Percentiles rank a stretch among this genome's conserved stretches.
These are phyloP conservation scores for Percopsis omiscomaycus DNA, from an alignment of 2,797 vertebrate genomes.

Conservation along the genomic window DNA sequence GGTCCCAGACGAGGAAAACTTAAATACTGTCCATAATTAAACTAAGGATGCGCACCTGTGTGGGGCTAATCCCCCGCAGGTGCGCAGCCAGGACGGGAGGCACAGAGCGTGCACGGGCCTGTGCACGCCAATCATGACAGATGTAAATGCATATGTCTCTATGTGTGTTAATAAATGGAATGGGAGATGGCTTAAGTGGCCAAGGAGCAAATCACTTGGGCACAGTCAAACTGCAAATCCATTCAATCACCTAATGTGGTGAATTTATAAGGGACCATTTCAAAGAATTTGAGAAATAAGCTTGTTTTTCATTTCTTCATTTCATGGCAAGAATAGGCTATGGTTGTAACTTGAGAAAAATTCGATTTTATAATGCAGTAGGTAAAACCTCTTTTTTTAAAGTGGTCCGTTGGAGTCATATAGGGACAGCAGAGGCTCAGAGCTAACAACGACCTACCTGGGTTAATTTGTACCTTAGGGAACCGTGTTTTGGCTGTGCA, in stretches of 20 bases:
- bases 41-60: no score
- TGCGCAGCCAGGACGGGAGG: no score
- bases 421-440: slow-evolving; percentile 48
- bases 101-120: no score
- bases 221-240: slow-evolving; percentile 47
- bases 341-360: no score
- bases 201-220: slow-evolving; percentile 59
- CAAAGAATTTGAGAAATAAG: slow-evolving; percentile 35
- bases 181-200: slow-evolving; percentile 30
- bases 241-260: slow-evolving; percentile 65
- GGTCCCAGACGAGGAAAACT: no score
- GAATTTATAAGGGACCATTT: slow-evolving; percentile 41
- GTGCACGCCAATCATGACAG: no score
- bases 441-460: slow-evolving; percentile 50
- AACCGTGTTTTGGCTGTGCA: slow-evolving; percentile 38
- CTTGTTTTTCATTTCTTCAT: slow-evolving; percentile 8
- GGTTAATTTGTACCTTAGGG: slow-evolving; percentile 35
- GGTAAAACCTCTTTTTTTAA: no score
- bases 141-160: slow-evolving; percentile 48
- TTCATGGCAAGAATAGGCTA: no score
- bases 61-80: no score
- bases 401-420: slow-evolving; percentile 28
- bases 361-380: no score
- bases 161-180: slow-evolving; percentile 52
- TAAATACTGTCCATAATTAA: no score